Percentiles rank a stretch among this genome's conserved stretches.
phyloP scores from a whole-genome alignment of 1,140 invertebrate species.

The Portunus trituberculatus region DNA sequence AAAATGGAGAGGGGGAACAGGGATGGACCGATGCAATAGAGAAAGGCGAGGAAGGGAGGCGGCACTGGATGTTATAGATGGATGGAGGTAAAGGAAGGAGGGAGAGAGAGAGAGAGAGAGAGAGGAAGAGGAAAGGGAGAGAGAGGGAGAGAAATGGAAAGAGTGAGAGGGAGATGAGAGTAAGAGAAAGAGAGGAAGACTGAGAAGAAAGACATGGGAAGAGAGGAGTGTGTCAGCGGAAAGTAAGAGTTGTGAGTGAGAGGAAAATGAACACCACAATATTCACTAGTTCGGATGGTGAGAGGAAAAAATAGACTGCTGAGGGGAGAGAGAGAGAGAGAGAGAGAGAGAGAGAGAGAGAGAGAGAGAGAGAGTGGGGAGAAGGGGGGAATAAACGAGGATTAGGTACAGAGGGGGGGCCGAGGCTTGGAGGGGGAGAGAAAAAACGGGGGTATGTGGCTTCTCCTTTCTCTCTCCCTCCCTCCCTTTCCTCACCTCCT shows the following conservation, averaged over 20 bases:
- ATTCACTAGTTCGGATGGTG: neutral
- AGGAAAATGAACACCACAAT: neutral
- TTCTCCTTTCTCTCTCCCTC: neutral
- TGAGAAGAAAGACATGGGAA: too few species aligned
- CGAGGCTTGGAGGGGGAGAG: too few species aligned
- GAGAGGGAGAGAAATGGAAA: neutral
- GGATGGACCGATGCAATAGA: too few species aligned
- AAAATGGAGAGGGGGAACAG: too few species aligned
- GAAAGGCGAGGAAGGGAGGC: neutral
- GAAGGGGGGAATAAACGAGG: neutral
- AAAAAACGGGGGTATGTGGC: neutral
- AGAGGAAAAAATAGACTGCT: neutral
- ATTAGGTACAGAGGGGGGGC: neutral
- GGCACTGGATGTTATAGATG: neutral
- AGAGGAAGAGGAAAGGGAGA: neutral
- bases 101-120: neutral
- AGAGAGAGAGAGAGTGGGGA: too few species aligned
- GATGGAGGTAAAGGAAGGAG: neutral
- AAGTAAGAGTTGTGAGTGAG: too few species aligned
- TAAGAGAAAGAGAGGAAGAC: too few species aligned
- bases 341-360: too few species aligned
- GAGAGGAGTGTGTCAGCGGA: too few species aligned
- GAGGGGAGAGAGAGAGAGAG: neutral
- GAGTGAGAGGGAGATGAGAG: neutral
- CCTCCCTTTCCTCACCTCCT: neutral